Base-by-base conservation (phyloP, 2,113 vertebrate species). In the Petrocephalus zakoni region DNA sequence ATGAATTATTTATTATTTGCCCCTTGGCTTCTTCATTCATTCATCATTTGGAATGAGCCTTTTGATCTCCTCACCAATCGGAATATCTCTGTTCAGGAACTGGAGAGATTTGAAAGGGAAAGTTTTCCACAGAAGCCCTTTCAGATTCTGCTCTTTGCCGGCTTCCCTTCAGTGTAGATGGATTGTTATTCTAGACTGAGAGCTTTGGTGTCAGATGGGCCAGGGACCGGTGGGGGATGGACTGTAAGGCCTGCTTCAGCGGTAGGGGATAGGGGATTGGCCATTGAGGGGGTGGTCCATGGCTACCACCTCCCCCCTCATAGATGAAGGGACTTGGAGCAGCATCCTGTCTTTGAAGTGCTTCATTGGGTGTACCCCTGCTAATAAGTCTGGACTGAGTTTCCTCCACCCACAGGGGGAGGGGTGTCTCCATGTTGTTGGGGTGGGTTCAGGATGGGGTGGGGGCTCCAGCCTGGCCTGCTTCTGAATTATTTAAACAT, bases 401-500 rank as follows among this genome's bases (percentile, higher is more conserved):
- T 46, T 34, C 72, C n/a, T 22, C 75, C 52, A 25, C 4, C 86
- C 56, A 52, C 90, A 88, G 61, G 81, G 91, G 56, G 64, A 85
- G 25, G 10, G 46, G 19, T 22, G 78, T 86, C 15, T 88, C 90
- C 90, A 92, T 91, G 90, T 93, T 91, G 88, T 91, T 75, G 91
- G 90, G 52, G 55, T 56, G 55, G 93, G 91, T 92, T 89, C 89
- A 86, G 88, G 90, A 49, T 25, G 89, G 84, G 47, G 75, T 72
- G 47, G 49, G 89, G n/a, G 46, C n/a, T 52, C 29, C 61, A 85
- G 91, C 87, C 92, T 91, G 90, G 89, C 86, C 89, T 51, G 11
- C 91, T 92, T 37, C 89, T 94, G 90, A 95, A 95, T 95, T 93
- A 94, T 94, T 94, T 89, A 95, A 84, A 90, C 90, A 88, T 88